A percentile compares a stretch with the other conserved stretches of the same genome.
Conservation (phyloP, 2,797 vertebrate species). For the Malurus splendens region DNA sequence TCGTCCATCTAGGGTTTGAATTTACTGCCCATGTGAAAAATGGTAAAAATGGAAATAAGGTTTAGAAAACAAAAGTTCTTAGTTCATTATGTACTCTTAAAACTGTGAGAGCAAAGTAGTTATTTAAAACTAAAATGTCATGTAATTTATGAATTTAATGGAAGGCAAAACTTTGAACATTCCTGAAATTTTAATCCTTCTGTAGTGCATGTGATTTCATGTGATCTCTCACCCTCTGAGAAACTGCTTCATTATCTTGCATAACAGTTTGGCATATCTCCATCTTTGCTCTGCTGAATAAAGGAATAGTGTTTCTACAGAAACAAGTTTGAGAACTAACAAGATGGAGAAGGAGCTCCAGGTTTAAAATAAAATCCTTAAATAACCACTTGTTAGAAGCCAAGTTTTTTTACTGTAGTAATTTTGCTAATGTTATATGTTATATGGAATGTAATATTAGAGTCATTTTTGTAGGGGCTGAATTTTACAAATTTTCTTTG, state of each 20-base stretch:
- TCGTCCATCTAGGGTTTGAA: not conserved
- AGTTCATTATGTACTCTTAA: not conserved
- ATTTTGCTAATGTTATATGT: not conserved
- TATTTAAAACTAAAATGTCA: not conserved
- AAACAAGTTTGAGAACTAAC: not conserved
- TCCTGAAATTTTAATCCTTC: constrained; percentile 56
- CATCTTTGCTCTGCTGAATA: constrained; percentile 42
- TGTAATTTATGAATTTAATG: constrained; percentile 32
- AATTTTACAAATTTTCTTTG: not conserved
- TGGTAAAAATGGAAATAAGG: not conserved
- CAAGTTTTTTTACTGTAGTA: not conserved
- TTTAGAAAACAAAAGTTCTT: not conserved
- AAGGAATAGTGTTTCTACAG: constrained; percentile 28
- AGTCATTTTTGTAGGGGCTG: not conserved
- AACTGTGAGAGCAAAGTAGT: not conserved
- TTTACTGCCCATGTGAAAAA: not conserved
- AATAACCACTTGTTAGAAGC: not conserved
- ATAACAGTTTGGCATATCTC: constrained; percentile 54
- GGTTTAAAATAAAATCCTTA: not conserved
- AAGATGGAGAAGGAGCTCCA: not conserved
- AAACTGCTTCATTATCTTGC: constrained; percentile 56
- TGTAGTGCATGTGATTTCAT: constrained; percentile 52
- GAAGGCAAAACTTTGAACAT: constrained; percentile 34
- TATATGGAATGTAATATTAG: not conserved
- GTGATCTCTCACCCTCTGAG: constrained; percentile 51